Evolutionary conservation across 2,888 invertebrate species (phyloP), one percentile per base, ranked within the genome.

Genomic region (Doris montereyensis): DNA sequence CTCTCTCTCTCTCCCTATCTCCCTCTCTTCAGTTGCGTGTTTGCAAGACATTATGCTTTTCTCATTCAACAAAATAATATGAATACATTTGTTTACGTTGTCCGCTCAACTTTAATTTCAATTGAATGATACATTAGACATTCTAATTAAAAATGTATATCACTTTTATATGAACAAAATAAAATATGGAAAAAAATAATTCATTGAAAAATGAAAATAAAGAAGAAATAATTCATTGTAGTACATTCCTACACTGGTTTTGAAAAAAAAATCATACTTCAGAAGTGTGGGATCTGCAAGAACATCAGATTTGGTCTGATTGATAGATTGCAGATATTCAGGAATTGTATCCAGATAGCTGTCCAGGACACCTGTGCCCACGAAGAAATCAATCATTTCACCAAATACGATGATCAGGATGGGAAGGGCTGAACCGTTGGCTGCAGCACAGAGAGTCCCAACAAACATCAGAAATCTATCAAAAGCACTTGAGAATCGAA

Each of bases 341-440:
- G 52, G 17, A 8, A 85, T 79, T 13, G 32, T 28, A 4, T 75
- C 32, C 10, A 82, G 24, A 41, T 75, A 78, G 8, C 28, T 8
- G 0, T 60, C 17, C 21, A 79, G 52, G 5, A 21, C 75, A 1
- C 77, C 88, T 4, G 83, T 79, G 65, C 84, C 79, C 0, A 90
- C 87, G 83, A 91, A 91, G 10, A 85, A 73, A 77, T 90, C 88
- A 8, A 88, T 89, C 89, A 91, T 90, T 24, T 86, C 84, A 2
- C 91, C 91, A 79, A 91, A 91, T 34, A 91, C 88, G n/a, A 91
- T 85, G 77, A 91, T 88, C 89, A 91, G 88, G 8, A 82, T 34
- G 0, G 91, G 91, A 34, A 90, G 81, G 17, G 88, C 86, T 2
- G 87, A 83, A 0, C 91, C 91, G 35, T 90, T 88, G 13, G 82